phyloP scores from a whole-genome alignment of 2,797 vertebrate species.

The Lates japonicus region DNA sequence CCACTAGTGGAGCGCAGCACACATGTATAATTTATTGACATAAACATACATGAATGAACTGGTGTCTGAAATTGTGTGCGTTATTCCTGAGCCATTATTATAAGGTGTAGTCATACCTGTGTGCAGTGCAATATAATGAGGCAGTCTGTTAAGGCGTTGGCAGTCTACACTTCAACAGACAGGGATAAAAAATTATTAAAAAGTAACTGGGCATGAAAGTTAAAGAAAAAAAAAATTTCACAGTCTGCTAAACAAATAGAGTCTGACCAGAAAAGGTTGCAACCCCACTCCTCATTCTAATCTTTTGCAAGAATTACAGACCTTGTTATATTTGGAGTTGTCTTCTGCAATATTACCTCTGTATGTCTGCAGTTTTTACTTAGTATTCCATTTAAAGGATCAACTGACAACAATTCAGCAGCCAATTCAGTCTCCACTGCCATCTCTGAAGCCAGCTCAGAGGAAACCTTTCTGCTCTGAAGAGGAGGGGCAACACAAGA shows the following conservation, averaged over 20 bases:
- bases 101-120: constrained; percentile 40
- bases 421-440: constrained; percentile 46
- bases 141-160: constrained; percentile 11
- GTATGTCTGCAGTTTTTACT: constrained; percentile 16
- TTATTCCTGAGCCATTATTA: constrained; percentile 26
- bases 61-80: constrained; percentile 3
- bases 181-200: constrained; percentile 30
- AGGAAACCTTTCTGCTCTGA: constrained; percentile 47
- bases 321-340: constrained; percentile 37
- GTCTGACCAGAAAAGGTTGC: constrained; percentile 15
- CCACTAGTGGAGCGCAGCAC: not conserved
- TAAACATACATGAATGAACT: constrained; percentile 11
- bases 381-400: constrained; percentile 28
- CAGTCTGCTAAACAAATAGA: constrained; percentile 4
- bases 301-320: constrained; percentile 20
- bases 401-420: constrained; percentile 51
- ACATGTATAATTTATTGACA: constrained; percentile 24
- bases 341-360: constrained; percentile 35
- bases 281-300: constrained; percentile 3
- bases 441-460: constrained; percentile 38
- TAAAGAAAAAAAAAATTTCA: constrained; percentile 11
- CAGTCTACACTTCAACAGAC: constrained; percentile 26
- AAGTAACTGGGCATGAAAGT: constrained; percentile 30
- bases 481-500: constrained; percentile 39
- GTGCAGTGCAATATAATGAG: constrained; percentile 43